phyloP scores from a whole-genome alignment of 2,113 vertebrate species.

The Microcebus jonahi region DNA sequence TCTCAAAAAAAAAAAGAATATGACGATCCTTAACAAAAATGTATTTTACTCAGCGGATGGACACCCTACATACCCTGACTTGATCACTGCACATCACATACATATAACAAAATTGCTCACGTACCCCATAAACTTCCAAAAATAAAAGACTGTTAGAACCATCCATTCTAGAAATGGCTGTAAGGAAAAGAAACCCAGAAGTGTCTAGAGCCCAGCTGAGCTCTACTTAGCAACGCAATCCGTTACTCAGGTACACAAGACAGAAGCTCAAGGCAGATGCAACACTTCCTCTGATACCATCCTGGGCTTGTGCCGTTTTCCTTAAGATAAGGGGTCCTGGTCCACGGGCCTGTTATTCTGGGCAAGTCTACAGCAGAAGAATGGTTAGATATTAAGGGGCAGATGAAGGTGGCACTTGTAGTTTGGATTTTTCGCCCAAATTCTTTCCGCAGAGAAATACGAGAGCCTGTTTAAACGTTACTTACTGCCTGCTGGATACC shows the following conservation, averaged over 20 bases:
- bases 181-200: neutral
- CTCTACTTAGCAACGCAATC: neutral
- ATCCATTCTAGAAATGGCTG: neutral
- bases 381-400: no score
- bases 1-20: neutral
- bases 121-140: no score
- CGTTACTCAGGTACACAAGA: neutral
- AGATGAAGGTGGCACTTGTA: no score
- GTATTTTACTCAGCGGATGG: no score
- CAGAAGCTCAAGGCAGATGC: neutral
- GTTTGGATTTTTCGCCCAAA: neutral
- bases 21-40: no score
- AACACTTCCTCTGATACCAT: neutral
- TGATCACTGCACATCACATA: no score
- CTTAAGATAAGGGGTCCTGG: neutral
- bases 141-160: neutral
- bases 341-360: neutral
- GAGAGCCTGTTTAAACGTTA: slow-evolving; percentile 15
- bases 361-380: neutral
- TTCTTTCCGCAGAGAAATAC: neutral
- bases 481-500: slow-evolving; percentile 93
- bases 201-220: neutral
- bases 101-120: no score
- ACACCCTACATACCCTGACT: no score
- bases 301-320: neutral